Base-by-base conservation (phyloP, 92 coral and sea anemone species). In the Virgularia gustaviana region DNA sequence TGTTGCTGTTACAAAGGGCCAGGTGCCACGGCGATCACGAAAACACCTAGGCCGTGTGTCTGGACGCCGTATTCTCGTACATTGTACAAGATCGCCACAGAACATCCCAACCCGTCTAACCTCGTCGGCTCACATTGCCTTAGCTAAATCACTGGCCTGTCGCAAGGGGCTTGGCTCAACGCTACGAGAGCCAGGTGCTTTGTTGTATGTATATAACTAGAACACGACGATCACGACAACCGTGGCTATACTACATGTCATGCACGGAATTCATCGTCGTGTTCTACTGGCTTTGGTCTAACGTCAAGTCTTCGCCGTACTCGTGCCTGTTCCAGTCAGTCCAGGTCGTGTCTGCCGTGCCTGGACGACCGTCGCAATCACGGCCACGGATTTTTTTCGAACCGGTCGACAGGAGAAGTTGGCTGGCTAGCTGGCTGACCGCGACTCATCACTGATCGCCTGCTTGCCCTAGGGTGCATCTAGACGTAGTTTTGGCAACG, bases 21-120 rank as follows among this genome's bases (percentile, higher is more conserved):
- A 68, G 75, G 75, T 68, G 75, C 75, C 75, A 61, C 51, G 60
- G 36, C 39, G 12, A 39, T 25, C 36, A 42, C 57, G 35, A 45
- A 43, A 45, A 68, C 61, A 32, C 75, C 55, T 49, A 37, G 36
- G 75, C 51, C 75, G 49, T 59, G 59, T 30, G 44, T 39, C 57
- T 15, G 36, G 23, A 68, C 75, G 51, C 75, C 30, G 41, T 32
- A 28, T 12, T 32, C 37, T n/a, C 61, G 55, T 31, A 55, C 61
- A 25, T 20, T 1, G 53, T 49, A 24, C 11, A 13, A 18, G 33
- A 22, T 24, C 28, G 45, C 33, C 61, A 49, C 61, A 28, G 9
- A 68, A 68, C 45, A 23, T 37, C n/a, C n/a, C n/a, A n/a, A n/a
- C n/a, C n/a, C 15, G 45, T 51, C 36, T 24, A 25, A 49, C 38